Evolutionary conservation across 2,888 invertebrate species (phyloP), one percentile per base, ranked within the genome.

Genomic region (Cerceris rybyensis): DNA sequence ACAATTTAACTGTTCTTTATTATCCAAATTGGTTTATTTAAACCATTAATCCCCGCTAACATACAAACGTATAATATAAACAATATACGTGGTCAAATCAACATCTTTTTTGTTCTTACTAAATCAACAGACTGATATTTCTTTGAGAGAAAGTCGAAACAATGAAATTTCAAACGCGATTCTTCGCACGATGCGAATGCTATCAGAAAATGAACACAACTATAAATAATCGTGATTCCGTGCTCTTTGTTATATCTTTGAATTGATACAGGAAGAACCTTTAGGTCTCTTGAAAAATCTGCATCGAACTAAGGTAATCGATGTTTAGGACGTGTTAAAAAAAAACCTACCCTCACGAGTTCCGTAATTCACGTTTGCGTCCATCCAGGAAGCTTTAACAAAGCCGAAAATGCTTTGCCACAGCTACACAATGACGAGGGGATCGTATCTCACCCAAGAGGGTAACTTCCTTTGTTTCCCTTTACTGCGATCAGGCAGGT

Each of bases 261-360:
- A 13, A 46, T 11, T 13, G 13, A 46, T 46, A 8, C 46, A 46
- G 46, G 46, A 46, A 46, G 46, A 46, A 46, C 46, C 46, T 46
- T 46, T 17, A 7, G 1, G 17, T 55, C 11, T 55, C 55, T 55
- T 17, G 8, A 57, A 64, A 75, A 69, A 70, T 64, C 60, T 55
- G 1, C 42, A 28, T 11, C 6, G 5, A 9, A 46, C 13, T 17
- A 55, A 69, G 58, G 46, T 42, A 50, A 68, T n/a, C 13, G 43
- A 55, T 49, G 13, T 17, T 41, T 16, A 8, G 0, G 50, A 57
- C 72, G 28, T 6, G 11, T 66, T 54, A 69, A 55, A 52, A 42
- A 52, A 64, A 70, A 28, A 69, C 5, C 70, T 68, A 58, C 54
- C 54, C 57, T 8, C 17, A 69, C 75, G 41, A 52, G 69, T 80